These are phyloP conservation scores for Zophobas morio DNA, from an alignment of 1,140 invertebrate species.

Conservation along the genomic window DNA sequence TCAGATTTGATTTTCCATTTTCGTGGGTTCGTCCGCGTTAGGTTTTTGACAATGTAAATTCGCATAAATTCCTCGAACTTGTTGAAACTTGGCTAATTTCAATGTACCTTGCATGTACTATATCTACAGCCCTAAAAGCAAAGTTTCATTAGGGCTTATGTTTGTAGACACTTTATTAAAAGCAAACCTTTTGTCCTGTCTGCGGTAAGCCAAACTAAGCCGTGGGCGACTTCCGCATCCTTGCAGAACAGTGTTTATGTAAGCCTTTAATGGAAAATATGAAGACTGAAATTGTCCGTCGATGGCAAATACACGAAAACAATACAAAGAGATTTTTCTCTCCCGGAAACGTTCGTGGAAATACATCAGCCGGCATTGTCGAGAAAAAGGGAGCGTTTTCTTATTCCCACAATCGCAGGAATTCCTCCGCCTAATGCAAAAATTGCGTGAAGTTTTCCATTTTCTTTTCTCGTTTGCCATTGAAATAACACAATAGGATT, in stretches of 20 bases:
- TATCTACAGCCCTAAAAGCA: conserved; percentile 17
- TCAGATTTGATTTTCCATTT: too few relatives aligned
- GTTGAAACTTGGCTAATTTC: conserved; percentile 24
- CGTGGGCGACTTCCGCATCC: conserved; percentile 34
- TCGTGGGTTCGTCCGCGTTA: too few relatives aligned
- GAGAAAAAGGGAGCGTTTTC: background rate
- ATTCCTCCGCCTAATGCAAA: conserved; percentile 1
- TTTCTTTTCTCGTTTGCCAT: background rate
- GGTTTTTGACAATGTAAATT: conserved; percentile 1
- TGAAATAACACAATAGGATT: conserved; percentile 36
- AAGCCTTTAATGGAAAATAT: conserved; percentile 29
- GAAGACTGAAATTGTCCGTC: conserved; percentile 21
- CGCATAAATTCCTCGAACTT: background rate
- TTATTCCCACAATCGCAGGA: background rate
- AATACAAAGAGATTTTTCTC: conserved; percentile 7
- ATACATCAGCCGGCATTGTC: background rate
- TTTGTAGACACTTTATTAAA: conserved; percentile 38
- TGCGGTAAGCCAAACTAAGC: conserved; percentile 36
- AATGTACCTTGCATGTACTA: background rate
- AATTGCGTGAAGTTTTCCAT: conserved; percentile 21
- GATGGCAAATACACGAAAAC: conserved; percentile 15
- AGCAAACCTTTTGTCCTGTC: conserved; percentile 39
- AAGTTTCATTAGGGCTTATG: conserved; percentile 25
- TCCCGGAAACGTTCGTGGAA: background rate
- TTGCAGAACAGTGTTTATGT: conserved; percentile 36